Conservation (phyloP, 2,113 vertebrate species). For the Oplegnathus fasciatus region DNA sequence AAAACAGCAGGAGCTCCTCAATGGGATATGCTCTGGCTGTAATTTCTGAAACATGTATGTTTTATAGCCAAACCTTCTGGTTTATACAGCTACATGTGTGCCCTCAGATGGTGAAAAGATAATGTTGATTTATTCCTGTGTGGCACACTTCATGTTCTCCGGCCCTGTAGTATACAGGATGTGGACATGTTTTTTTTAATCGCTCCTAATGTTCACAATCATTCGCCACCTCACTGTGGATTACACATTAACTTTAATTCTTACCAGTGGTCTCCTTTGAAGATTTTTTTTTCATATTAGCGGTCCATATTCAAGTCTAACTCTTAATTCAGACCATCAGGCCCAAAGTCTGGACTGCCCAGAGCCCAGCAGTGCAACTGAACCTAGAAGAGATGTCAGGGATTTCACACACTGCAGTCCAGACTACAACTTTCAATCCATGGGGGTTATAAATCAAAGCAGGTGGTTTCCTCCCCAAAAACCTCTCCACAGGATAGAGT, state of each 20-base stretch:
- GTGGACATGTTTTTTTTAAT: not conserved
- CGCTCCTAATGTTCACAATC: not conserved
- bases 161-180: not conserved
- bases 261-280: conserved; percentile 5
- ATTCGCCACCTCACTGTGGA: not conserved
- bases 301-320: conserved; percentile 9
- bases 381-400: conserved; percentile 61
- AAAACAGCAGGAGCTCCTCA: conserved; percentile 6
- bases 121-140: conserved; percentile 7
- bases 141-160: not conserved
- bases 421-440: conserved; percentile 59
- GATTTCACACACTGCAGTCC: conserved; percentile 57
- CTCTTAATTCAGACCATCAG: conserved; percentile 38
- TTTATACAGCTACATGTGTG: conserved; percentile 3
- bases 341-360: conserved; percentile 11
- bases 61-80: conserved; percentile 21
- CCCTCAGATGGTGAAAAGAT: conserved; percentile 28
- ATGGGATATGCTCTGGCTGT: not conserved
- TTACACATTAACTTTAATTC: conserved; percentile 14
- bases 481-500: conserved; percentile 64
- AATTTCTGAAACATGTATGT: conserved; percentile 21
- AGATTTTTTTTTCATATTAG: conserved; percentile 19
- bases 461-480: conserved; percentile 80
- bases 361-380: conserved; percentile 36
- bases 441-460: conserved; percentile 81